Conservation (phyloP, 1,140 invertebrate genomes). For the Ips typographus region DNA sequence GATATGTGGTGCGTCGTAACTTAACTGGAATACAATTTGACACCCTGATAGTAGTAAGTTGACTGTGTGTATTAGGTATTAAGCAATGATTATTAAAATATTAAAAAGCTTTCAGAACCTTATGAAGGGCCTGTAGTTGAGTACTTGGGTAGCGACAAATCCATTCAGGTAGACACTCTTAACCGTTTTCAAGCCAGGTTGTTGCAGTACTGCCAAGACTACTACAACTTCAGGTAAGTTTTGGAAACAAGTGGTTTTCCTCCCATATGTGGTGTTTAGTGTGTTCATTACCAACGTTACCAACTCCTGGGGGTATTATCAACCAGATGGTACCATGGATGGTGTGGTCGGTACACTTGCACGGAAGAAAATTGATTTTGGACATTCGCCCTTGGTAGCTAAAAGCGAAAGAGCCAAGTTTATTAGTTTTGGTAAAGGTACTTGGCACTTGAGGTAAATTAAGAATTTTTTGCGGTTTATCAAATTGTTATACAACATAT, state of each 20-base stretch:
- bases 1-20: slow-evolving; percentile 54
- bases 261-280: background rate
- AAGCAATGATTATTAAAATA: too few relatives aligned
- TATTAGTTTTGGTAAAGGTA: slow-evolving; percentile 61
- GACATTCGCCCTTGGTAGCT: slow-evolving; percentile 61
- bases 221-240: slow-evolving; percentile 55
- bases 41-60: slow-evolving; percentile 54
- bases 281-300: background rate
- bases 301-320: slow-evolving; percentile 64
- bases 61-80: background rate
- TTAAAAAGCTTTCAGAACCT: slow-evolving; percentile 42
- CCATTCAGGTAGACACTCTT: slow-evolving; percentile 62
- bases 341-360: slow-evolving; percentile 65
- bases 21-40: slow-evolving; percentile 56
- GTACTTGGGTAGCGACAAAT: slow-evolving; percentile 55
- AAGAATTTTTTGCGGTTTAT: background rate
- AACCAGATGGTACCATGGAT: slow-evolving; percentile 64
- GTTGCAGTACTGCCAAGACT: slow-evolving; percentile 59
- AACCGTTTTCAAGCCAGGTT: slow-evolving; percentile 62
- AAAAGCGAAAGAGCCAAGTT: slow-evolving; percentile 59
- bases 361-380: slow-evolving; percentile 60
- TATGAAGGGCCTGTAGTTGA: slow-evolving; percentile 57
- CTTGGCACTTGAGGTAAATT: slow-evolving; percentile 59
- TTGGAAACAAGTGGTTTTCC: background rate
- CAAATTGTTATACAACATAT: background rate